Percentiles rank a stretch among this genome's conserved stretches.
Evolutionary conservation across 2,888 invertebrate genomes (phyloP).

Genomic region (Caenorhabditis sp.): DNA sequence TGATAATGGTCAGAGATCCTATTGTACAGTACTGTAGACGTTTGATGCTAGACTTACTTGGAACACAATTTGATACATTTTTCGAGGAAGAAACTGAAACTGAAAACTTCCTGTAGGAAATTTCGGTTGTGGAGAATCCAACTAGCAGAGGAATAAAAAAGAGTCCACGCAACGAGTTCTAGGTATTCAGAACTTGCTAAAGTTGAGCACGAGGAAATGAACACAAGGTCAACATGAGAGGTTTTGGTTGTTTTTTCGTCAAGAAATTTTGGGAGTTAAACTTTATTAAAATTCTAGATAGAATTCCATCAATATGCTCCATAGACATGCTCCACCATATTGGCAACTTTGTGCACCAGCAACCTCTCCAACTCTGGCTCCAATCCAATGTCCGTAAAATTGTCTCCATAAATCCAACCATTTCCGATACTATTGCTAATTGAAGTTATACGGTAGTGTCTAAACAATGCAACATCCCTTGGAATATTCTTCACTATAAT

Average conservation of each 20-base stretch:
- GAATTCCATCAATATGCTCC: not conserved
- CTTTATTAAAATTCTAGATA: too few species aligned
- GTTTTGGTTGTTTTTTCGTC: not conserved
- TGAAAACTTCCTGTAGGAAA: not conserved
- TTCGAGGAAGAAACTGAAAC: not conserved
- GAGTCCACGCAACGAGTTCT: too few species aligned
- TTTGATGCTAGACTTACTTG: constrained; percentile 5
- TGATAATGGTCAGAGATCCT: too few species aligned
- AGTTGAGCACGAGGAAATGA: too few species aligned
- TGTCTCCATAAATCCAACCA: constrained; percentile 39
- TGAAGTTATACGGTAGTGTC: constrained; percentile 33
- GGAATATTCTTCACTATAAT: constrained; percentile 37
- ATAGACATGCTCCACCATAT: constrained; percentile 39
- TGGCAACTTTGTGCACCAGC: constrained; percentile 14
- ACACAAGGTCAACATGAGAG: too few species aligned
- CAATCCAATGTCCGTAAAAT: constrained; percentile 26
- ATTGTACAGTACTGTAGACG: too few species aligned
- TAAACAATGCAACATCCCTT: constrained; percentile 16
- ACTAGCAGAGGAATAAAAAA: too few species aligned
- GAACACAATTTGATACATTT: constrained; percentile 32
- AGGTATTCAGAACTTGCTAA: too few species aligned
- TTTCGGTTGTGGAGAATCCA: too few species aligned
- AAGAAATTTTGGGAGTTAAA: not conserved
- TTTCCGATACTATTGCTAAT: constrained; percentile 47
- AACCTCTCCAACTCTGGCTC: constrained; percentile 20